These are phyloP conservation scores for Timandra comae DNA, from an alignment of 2,888 invertebrate species.

Conservation along the genomic window DNA sequence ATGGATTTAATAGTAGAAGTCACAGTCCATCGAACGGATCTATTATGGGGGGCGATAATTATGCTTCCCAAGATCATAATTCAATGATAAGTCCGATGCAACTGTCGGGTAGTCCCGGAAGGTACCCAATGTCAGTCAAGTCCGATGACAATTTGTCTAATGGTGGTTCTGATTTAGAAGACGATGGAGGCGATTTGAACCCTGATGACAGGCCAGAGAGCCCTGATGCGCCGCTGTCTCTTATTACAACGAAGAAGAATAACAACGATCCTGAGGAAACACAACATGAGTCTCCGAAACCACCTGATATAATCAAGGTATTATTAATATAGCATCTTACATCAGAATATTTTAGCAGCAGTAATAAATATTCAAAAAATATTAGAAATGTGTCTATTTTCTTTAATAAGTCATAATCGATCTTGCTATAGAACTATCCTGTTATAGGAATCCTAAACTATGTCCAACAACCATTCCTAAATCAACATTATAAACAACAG, in stretches of 20 bases:
- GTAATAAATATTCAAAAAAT: too few species aligned
- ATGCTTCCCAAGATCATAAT: constrained; percentile 74
- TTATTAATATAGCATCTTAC: too few species aligned
- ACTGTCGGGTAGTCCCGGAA: constrained; percentile 70
- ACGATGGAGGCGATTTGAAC: constrained; percentile 77
- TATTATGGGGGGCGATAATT: constrained; percentile 78
- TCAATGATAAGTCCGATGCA: constrained; percentile 80
- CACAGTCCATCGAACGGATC: constrained; percentile 81
- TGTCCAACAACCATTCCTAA: too few species aligned
- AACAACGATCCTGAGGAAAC: constrained; percentile 66
- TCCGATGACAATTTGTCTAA: constrained; percentile 82
- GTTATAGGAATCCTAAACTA: too few species aligned
- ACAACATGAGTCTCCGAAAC: constrained; percentile 71
- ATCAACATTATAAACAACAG: too few species aligned
- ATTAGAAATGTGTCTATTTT: too few species aligned
- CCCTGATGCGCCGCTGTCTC: constrained; percentile 82
- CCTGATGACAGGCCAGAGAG: constrained; percentile 78
- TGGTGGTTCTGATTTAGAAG: constrained; percentile 81
- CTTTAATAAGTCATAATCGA: constrained; percentile 2
- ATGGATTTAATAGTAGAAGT: constrained; percentile 80
- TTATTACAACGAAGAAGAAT: constrained; percentile 79
- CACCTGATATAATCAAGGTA: constrained; percentile 73
- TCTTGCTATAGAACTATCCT: too few species aligned
- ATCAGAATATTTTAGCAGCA: too few species aligned
- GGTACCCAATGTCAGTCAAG: constrained; percentile 79